phyloP scores from a whole-genome alignment of 2,888 invertebrate genomes.

The Ypsolopha scabrella region DNA sequence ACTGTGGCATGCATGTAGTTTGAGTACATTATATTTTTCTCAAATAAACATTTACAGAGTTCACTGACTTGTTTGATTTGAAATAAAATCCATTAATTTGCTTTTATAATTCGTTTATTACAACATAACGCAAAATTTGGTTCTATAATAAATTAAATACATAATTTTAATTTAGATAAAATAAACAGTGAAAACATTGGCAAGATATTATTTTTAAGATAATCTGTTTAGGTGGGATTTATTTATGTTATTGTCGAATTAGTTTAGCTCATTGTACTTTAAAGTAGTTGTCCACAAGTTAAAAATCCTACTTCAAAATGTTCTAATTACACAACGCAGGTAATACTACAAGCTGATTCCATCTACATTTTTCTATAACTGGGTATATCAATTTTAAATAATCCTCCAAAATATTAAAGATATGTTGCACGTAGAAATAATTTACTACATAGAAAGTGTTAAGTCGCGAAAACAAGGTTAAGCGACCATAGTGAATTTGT shows the following conservation, averaged over 20 bases:
- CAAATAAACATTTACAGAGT: neutral
- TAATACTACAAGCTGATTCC: slow-evolving; percentile 22
- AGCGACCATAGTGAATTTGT: too few species aligned
- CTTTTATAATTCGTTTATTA: slow-evolving; percentile 25
- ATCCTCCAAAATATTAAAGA: neutral
- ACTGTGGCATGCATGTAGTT: neutral
- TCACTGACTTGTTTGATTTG: too few species aligned
- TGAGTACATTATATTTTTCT: neutral
- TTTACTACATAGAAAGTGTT: too few species aligned
- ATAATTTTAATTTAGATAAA: slow-evolving; percentile 14
- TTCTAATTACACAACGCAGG: slow-evolving; percentile 17
- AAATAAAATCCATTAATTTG: too few species aligned
- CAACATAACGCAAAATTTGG: slow-evolving; percentile 28
- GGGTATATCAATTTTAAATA: neutral
- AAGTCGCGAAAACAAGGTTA: too few species aligned
- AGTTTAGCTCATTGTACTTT: slow-evolving; percentile 13
- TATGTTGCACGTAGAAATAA: neutral
- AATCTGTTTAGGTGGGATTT: slow-evolving; percentile 34
- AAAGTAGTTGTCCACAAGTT: neutral
- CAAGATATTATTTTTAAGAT: slow-evolving; percentile 32
- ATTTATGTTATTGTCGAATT: slow-evolving; percentile 33
- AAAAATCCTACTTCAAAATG: slow-evolving; percentile 8
- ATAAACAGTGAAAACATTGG: slow-evolving; percentile 20
- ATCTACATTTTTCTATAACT: neutral
- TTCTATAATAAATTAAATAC: slow-evolving; percentile 17